Evolutionary conservation across 2,113 vertebrate species (phyloP).

Genomic region (Vombatus ursinus): DNA sequence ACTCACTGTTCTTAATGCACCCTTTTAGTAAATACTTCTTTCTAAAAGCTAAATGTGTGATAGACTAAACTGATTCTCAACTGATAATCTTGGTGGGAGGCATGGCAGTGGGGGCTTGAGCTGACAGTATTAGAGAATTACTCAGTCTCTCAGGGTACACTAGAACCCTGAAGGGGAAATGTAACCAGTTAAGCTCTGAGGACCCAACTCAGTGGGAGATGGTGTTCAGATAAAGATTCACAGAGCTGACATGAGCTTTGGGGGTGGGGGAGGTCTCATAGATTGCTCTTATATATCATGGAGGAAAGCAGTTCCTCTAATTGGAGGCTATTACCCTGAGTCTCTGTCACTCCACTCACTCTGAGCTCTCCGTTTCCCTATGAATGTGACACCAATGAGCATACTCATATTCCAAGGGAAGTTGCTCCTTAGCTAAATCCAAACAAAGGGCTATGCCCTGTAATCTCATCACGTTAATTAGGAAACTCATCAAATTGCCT

Average conservation of each 20-base stretch:
- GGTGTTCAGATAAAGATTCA: not conserved
- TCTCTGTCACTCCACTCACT: no score
- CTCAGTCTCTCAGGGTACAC: not conserved
- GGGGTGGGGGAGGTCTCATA: not conserved
- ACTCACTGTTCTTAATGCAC: not conserved
- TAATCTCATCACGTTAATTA: not conserved
- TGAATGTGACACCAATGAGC: not conserved
- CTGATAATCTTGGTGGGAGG: not conserved
- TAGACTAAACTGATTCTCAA: not conserved
- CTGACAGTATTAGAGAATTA: not conserved
- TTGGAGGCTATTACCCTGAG: not conserved
- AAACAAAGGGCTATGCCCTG: not conserved
- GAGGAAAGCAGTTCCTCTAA: not conserved
- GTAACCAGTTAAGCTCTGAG: not conserved
- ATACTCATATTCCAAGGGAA: not conserved
- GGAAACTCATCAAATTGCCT: not conserved
- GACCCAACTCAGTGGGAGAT: not conserved
- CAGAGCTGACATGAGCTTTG: not conserved
- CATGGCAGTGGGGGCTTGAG: not conserved
- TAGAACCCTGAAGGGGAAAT: not conserved
- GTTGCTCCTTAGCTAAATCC: not conserved
- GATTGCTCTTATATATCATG: not conserved
- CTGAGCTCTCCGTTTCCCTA: not conserved
- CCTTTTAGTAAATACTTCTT: not conserved
- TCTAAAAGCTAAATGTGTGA: not conserved